These are phyloP conservation scores for Thumatha senex DNA, from an alignment of 2,888 invertebrate genomes.

Conservation along the genomic window DNA sequence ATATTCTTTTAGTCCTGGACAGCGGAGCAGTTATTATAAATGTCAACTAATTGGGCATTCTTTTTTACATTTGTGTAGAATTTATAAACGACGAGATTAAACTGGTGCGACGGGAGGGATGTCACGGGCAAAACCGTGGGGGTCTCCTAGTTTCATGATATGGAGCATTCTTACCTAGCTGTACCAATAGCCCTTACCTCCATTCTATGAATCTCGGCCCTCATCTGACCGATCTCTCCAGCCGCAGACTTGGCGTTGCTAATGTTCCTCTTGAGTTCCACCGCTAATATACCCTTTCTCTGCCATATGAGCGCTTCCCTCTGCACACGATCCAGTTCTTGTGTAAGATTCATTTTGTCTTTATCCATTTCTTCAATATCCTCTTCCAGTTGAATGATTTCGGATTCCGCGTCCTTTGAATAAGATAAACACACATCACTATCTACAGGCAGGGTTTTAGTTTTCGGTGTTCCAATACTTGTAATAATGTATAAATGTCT, in stretches of 20 bases:
- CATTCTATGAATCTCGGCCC: slow-evolving; percentile 92
- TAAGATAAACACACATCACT: not conserved
- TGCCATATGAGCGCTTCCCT: slow-evolving; percentile 91
- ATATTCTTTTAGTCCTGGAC: no score
- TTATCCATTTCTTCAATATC: slow-evolving; percentile 86
- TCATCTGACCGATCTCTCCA: slow-evolving; percentile 91
- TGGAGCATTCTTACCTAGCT: no score
- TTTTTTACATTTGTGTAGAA: no score
- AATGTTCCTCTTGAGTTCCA: slow-evolving; percentile 87
- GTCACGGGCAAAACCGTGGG: no score
- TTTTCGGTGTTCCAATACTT: no score
- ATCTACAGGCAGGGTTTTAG: no score
- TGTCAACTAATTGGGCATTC: no score
- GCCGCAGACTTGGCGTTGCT: slow-evolving; percentile 85
- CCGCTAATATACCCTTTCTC: slow-evolving; percentile 88
- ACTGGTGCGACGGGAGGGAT: no score
- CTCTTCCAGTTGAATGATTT: slow-evolving; percentile 86
- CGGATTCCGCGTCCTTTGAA: slow-evolving; percentile 86
- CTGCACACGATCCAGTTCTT: slow-evolving; percentile 85
- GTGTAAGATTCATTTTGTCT: slow-evolving; percentile 86
- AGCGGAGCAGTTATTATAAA: no score
- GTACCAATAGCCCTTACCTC: slow-evolving; percentile 75
- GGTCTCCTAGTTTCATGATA: no score
- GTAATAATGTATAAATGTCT: no score
- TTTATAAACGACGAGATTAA: no score